Evolutionary conservation across 2,888 invertebrate species (phyloP).

Genomic region (Eucera pruinosa): DNA sequence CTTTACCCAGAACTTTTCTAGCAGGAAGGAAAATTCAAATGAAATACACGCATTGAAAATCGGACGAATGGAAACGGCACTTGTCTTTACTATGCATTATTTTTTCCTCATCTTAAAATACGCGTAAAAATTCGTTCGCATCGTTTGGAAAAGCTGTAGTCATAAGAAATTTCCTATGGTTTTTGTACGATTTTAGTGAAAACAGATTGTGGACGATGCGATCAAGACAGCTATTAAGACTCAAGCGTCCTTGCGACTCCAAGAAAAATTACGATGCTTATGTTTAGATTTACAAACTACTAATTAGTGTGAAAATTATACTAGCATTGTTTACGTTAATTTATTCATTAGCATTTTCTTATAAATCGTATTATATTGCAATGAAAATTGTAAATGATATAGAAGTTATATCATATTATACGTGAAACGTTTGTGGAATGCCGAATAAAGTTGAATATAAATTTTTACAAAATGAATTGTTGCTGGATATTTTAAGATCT

Average conservation of each 20-base stretch:
- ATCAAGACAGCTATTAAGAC: background rate
- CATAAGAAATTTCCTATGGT: background rate
- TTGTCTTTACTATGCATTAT: background rate
- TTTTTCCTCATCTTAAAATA: background rate
- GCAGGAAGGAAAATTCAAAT: background rate
- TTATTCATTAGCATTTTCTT: too few relatives aligned
- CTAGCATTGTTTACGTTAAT: background rate
- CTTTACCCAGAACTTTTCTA: background rate
- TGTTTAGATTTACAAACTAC: background rate
- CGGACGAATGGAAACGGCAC: conserved; percentile 24
- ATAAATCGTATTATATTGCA: background rate
- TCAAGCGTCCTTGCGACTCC: background rate
- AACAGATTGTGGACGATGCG: too few relatives aligned
- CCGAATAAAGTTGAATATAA: too few relatives aligned
- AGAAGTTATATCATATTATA: background rate
- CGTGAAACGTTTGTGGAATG: too few relatives aligned
- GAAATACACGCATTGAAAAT: conserved; percentile 11
- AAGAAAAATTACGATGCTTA: background rate
- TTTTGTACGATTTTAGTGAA: conserved; percentile 13
- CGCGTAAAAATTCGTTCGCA: background rate
- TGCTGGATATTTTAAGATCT: too few relatives aligned
- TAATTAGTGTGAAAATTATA: background rate
- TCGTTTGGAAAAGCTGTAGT: background rate
- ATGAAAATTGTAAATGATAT: background rate
- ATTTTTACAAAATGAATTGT: too few relatives aligned